A percentile compares a stretch with the other conserved stretches of the same genome.
These are phyloP conservation scores for Condylostylus longicornis DNA, from an alignment of 1,140 invertebrate genomes.

Conservation along the genomic window DNA sequence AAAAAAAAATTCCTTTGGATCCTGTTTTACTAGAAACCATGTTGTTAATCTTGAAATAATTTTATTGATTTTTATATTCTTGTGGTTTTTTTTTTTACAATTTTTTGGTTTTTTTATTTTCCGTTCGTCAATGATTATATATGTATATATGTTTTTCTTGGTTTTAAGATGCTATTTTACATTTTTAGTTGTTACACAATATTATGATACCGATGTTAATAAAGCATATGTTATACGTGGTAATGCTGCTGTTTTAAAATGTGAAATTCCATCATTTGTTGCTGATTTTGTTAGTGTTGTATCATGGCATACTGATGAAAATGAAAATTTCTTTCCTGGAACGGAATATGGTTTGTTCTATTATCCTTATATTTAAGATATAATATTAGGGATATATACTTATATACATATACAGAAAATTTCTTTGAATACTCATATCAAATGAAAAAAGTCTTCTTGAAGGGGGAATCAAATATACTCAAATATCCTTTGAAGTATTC, in stretches of 20 bases:
- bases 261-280: slow-evolving; percentile 82
- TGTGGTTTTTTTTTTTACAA: background rate
- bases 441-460: no score
- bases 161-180: slow-evolving; percentile 1
- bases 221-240: slow-evolving; percentile 87
- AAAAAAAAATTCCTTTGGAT: no score
- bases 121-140: background rate
- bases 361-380: no score
- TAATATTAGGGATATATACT: no score
- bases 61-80: no score
- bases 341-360: slow-evolving; percentile 44
- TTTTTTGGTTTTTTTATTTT: background rate
- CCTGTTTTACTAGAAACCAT: no score
- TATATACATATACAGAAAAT: no score
- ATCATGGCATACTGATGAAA: slow-evolving; percentile 72
- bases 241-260: slow-evolving; percentile 85
- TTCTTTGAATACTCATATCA: no score
- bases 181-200: slow-evolving; percentile 63
- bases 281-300: slow-evolving; percentile 78
- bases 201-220: slow-evolving; percentile 79
- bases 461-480: no score
- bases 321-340: slow-evolving; percentile 45
- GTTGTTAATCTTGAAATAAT: no score
- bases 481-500: no score
- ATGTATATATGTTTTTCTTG: background rate